Evolutionary conservation across 1,140 invertebrate genomes (phyloP).

Genomic region (Eriosoma lanigerum): DNA sequence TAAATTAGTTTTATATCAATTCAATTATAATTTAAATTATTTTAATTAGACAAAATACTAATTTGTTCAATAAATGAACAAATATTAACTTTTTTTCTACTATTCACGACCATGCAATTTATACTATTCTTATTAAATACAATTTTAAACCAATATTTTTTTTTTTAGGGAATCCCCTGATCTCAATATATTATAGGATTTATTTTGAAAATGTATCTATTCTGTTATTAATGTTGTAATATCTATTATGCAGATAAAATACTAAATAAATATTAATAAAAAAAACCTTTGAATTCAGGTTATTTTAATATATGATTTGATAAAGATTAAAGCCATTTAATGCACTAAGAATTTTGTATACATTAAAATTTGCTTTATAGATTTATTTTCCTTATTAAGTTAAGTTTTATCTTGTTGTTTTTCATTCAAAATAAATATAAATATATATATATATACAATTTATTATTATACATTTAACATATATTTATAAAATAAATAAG

Average conservation of each 20-base stretch:
- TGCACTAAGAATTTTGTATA: conserved; percentile 37
- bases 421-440: conserved; percentile 38
- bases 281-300: conserved; percentile 7
- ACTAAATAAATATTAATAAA: background rate
- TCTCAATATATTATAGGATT: conserved; percentile 50
- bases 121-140: conserved; percentile 28
- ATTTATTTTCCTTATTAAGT: conserved; percentile 48
- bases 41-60: background rate
- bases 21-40: background rate
- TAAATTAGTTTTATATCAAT: background rate
- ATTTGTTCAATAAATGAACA: background rate
- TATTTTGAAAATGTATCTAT: conserved; percentile 42
- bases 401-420: conserved; percentile 49
- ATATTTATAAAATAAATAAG: conserved; percentile 11
- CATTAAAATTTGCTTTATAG: conserved; percentile 42
- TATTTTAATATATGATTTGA: conserved; percentile 25
- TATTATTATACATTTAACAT: conserved; percentile 40
- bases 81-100: background rate
- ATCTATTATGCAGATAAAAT: conserved; percentile 21
- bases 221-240: conserved; percentile 30
- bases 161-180: conserved; percentile 42
- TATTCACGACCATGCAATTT: conserved; percentile 32
- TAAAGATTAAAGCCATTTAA: conserved; percentile 33
- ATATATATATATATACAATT: conserved; percentile 18
- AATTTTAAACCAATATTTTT: conserved; percentile 18